Evolutionary conservation across 2,113 vertebrate genomes (phyloP), one percentile per base, ranked within the genome.

Genomic region (Aplodontia rufa): DNA sequence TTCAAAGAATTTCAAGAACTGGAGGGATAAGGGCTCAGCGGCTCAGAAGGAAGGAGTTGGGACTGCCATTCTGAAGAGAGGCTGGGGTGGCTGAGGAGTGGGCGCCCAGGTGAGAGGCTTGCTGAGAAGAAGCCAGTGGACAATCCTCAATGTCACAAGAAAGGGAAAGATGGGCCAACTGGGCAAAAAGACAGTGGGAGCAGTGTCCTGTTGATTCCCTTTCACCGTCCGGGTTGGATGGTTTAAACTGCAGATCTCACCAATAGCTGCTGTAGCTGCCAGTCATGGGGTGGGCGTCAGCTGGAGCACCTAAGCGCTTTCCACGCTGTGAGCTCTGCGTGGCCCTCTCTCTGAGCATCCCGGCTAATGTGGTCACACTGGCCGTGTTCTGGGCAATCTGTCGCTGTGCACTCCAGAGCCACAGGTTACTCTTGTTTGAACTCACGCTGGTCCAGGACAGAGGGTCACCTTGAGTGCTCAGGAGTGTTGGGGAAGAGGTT

Each of bases 1-100:
- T 89, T 42, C 69, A 94, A 86, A 93, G 68, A 30, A 82, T 92
- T 87, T 90, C 11, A 71, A 66, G 22, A 19, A 62, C 16, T 60
- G 30, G 69, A 83, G 17, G 30, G 24, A 4, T 66, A 69, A 55
- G 10, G 14, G 8, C 1, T 14, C 20, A n/a, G 37, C 74, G 37
- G 8, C 51, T 55, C 32, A 82, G 22, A 64, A 71, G 24, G 35
- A 90, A 96, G 74, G 53, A 58, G 24, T 72, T 6, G 35, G 69
- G 45, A 37, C 20, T 40, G 13, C 24, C 24, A 6, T 55, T 84
- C 78, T 45, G 45, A 30, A 35, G 16, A 87, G 45, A 45, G 58
- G 66, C 35, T 76, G 6, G 9, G 49, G 58, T 26, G 58, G 58
- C 58, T 60, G 58, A 20, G 55, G 55, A 58, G 55, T 10, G 58